Percentiles rank a stretch among this genome's conserved stretches.
Evolutionary conservation across 2,888 invertebrate genomes (phyloP).

Genomic region (Cacoxenus indagator): DNA sequence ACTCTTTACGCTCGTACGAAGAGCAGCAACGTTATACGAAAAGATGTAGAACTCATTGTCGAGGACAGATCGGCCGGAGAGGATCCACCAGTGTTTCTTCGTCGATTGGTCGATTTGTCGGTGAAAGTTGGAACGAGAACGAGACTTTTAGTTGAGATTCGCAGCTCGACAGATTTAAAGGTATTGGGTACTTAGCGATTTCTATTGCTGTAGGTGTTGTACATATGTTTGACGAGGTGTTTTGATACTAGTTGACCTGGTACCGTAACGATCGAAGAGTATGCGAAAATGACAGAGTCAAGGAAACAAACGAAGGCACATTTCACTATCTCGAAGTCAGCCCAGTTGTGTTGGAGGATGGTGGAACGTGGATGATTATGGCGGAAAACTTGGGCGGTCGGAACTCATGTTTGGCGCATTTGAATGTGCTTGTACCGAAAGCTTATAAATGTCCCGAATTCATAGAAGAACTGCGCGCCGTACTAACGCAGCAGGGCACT

Average conservation of each 20-base stretch:
- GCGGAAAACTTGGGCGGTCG: conserved; percentile 84
- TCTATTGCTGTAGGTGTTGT: neutral
- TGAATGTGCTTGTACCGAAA: conserved; percentile 88
- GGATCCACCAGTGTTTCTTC: conserved; percentile 85
- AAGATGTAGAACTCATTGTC: conserved; percentile 74
- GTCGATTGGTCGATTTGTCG: conserved; percentile 86
- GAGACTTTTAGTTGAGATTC: conserved; percentile 86
- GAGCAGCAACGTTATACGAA: conserved; percentile 72
- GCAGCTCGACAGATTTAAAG: conserved; percentile 84
- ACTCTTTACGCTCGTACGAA: conserved; percentile 77
- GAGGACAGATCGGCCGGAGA: conserved; percentile 76
- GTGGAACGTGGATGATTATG: conserved; percentile 87
- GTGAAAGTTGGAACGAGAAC: conserved; percentile 92
- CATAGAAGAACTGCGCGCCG: conserved; percentile 84
- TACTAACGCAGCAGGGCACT: conserved; percentile 88
- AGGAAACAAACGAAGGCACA: conserved; percentile 85
- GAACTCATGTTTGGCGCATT: conserved; percentile 81
- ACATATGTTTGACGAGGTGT: conserved; percentile 16
- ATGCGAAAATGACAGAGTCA: conserved; percentile 81
- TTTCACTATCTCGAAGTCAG: conserved; percentile 89
- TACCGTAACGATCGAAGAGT: conserved; percentile 85
- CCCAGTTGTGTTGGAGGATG: conserved; percentile 85
- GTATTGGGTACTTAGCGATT: conserved; percentile 73
- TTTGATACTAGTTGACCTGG: conserved; percentile 81
- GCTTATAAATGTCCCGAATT: conserved; percentile 91